phyloP scores from a whole-genome alignment of 1,140 invertebrate genomes.

The Drosophila yakuba region DNA sequence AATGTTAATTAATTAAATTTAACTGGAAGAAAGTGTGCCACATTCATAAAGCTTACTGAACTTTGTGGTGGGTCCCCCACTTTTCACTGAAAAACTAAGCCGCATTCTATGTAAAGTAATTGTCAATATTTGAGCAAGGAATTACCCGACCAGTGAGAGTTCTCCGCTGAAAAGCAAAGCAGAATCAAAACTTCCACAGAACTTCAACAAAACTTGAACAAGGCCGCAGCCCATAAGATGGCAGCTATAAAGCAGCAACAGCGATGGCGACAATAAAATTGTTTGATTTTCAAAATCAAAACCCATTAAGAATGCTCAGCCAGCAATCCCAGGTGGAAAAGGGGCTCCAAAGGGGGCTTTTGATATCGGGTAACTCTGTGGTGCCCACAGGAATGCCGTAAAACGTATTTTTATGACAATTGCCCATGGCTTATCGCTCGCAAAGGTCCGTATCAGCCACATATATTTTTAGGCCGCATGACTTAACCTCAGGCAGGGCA shows the following conservation, averaged over 20 bases:
- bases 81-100: background rate
- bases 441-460: slow-evolving; percentile 9
- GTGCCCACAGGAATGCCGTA: slow-evolving; percentile 22
- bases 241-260: slow-evolving; percentile 55
- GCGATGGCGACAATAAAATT: slow-evolving; percentile 69
- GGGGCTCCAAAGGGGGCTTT: background rate
- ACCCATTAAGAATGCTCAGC: slow-evolving; percentile 68
- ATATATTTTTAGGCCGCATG: slow-evolving; percentile 3
- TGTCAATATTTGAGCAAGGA: slow-evolving; percentile 66
- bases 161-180: background rate
- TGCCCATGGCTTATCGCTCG: slow-evolving; percentile 31
- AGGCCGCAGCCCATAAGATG: slow-evolving; percentile 45
- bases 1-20: too few relatives aligned
- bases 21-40: too few relatives aligned
- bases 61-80: background rate
- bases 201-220: slow-evolving; percentile 43
- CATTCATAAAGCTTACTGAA: too few relatives aligned
- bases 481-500: slow-evolving; percentile 32
- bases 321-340: slow-evolving; percentile 9
- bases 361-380: slow-evolving; percentile 13
- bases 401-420: slow-evolving; percentile 38
- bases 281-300: slow-evolving; percentile 77
- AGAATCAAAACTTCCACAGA: slow-evolving; percentile 41
- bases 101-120: slow-evolving; percentile 70
- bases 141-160: slow-evolving; percentile 38